Percentiles rank a stretch among this genome's conserved stretches.
Evolutionary conservation across 2,797 vertebrate species (phyloP).

Genomic region (Arrhamphus sclerolepis): DNA sequence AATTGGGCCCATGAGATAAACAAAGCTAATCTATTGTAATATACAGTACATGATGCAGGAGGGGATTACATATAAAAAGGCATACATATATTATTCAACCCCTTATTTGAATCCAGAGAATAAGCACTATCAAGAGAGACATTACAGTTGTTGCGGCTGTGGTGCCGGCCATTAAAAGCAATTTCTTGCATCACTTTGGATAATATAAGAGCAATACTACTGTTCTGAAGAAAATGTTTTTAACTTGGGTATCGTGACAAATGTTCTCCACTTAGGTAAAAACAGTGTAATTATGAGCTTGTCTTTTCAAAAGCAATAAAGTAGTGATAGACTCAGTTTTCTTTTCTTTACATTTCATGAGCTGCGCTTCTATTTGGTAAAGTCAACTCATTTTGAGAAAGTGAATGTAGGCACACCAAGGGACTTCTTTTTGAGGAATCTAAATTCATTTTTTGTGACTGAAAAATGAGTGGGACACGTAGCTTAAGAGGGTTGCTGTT

Average conservation of each 20-base stretch:
- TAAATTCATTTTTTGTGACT: not conserved
- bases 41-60: not conserved
- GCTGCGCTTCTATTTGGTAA: slow-evolving; percentile 30
- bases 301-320: slow-evolving; percentile 61
- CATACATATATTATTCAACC: slow-evolving; percentile 22
- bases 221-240: slow-evolving; percentile 56
- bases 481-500: not conserved
- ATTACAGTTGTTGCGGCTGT: slow-evolving; percentile 41
- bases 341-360: slow-evolving; percentile 35
- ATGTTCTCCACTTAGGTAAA: slow-evolving; percentile 58
- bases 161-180: slow-evolving; percentile 41
- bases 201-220: slow-evolving; percentile 36
- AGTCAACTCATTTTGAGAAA: slow-evolving; percentile 42
- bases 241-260: slow-evolving; percentile 46
- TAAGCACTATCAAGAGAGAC: slow-evolving; percentile 21
- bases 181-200: slow-evolving; percentile 27
- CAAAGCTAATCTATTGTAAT: not conserved
- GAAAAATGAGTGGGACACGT: not conserved
- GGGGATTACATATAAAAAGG: slow-evolving; percentile 2
- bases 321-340: slow-evolving; percentile 44
- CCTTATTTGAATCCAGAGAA: slow-evolving; percentile 32
- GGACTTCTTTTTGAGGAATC: not conserved
- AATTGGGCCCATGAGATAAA: slow-evolving; percentile 9
- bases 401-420: slow-evolving; percentile 10
- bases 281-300: slow-evolving; percentile 62